phyloP scores from a whole-genome alignment of 2,888 invertebrate species.

The Sturmia bella region DNA sequence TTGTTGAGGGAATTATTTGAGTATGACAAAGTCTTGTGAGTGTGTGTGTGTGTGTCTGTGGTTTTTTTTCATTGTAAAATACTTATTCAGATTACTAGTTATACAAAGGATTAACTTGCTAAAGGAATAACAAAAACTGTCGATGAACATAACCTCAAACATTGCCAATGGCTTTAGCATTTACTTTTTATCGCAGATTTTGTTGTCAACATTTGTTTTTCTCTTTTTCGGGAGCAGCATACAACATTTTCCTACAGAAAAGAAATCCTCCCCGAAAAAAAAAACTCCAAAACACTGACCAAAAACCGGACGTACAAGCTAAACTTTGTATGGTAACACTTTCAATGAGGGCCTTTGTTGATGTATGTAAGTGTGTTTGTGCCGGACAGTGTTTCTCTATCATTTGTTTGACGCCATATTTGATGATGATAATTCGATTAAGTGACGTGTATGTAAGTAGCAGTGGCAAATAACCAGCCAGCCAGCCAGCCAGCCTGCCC shows the following conservation, averaged over 20 bases:
- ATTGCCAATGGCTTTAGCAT: conserved; percentile 56
- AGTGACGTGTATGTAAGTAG: conserved; percentile 72
- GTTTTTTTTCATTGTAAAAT: conserved; percentile 14
- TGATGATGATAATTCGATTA: conserved; percentile 82
- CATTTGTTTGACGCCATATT: conserved; percentile 78
- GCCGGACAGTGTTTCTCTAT: conserved; percentile 65
- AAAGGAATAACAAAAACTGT: conserved; percentile 78
- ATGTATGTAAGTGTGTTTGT: conserved; percentile 14
- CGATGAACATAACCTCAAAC: conserved; percentile 78
- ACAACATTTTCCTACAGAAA: background rate
- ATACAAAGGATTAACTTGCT: conserved; percentile 75
- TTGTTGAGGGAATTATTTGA: background rate
- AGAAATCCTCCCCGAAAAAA: conserved; percentile 4
- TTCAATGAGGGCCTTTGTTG: background rate
- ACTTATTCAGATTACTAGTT: conserved; percentile 61
- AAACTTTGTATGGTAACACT: conserved; percentile 44
- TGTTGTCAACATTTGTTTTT: background rate
- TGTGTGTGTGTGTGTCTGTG: background rate
- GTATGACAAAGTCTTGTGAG: conserved; percentile 1
- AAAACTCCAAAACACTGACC: conserved; percentile 42
- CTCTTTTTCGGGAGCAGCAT: background rate
- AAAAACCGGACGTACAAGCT: conserved; percentile 61
- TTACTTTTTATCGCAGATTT: conserved; percentile 49
- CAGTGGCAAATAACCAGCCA: conserved; percentile 54
- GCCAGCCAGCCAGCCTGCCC: conserved; percentile 23